phyloP scores from a whole-genome alignment of 2,888 invertebrate genomes.

The Notodonta ziczac region DNA sequence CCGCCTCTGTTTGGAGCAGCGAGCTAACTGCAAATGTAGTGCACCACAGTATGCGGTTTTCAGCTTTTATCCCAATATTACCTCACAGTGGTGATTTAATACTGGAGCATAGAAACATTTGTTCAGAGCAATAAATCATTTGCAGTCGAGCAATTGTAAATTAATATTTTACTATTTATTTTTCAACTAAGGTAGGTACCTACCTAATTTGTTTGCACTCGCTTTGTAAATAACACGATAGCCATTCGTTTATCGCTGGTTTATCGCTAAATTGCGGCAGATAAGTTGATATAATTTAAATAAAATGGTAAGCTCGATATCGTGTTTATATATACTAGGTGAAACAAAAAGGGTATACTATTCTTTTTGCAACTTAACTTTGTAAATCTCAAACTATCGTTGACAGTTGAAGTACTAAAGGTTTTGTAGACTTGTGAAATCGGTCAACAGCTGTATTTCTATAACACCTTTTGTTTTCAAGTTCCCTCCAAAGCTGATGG shows the following conservation, averaged over 20 bases:
- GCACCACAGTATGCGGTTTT: slow-evolving; percentile 7
- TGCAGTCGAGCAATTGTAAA: slow-evolving; percentile 13
- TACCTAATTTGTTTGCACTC: slow-evolving; percentile 12
- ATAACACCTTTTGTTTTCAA: no score
- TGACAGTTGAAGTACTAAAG: no score
- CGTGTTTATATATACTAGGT: no score
- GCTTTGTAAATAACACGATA: slow-evolving; percentile 17
- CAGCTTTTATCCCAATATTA: slow-evolving; percentile 2
- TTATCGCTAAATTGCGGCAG: slow-evolving; percentile 6
- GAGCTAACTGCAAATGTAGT: slow-evolving; percentile 19
- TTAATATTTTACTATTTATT: slow-evolving; percentile 19
- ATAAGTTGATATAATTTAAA: slow-evolving; percentile 17
- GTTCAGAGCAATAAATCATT: background rate
- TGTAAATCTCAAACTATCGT: no score
- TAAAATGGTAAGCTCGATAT: background rate
- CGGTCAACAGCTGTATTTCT: no score
- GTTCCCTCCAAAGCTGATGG: no score
- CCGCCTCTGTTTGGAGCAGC: slow-evolving; percentile 6
- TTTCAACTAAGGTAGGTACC: slow-evolving; percentile 30
- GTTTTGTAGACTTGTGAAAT: no score
- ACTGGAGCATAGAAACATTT: slow-evolving; percentile 11
- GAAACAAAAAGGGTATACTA: no score
- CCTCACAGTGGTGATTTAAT: no score
- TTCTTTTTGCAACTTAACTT: no score
- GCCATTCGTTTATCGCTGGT: slow-evolving; percentile 17